phyloP scores from a whole-genome alignment of 2,888 invertebrate species.

The Sycophila texana region DNA sequence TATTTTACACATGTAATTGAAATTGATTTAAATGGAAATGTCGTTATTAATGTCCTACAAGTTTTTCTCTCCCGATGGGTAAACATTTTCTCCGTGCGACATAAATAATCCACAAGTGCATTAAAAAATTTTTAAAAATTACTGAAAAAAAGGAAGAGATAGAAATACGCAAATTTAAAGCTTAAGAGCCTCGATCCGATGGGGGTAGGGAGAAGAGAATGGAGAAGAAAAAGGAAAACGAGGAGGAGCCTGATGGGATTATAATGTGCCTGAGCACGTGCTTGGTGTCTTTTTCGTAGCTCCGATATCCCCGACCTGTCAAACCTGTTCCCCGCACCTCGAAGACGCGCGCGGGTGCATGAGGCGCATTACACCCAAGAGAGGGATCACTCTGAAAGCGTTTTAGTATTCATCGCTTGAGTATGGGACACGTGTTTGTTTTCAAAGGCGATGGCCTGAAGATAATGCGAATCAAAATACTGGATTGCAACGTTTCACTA shows the following conservation, averaged over 20 bases:
- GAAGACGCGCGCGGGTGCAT: slow-evolving; percentile 58
- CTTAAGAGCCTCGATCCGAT: slow-evolving; percentile 37
- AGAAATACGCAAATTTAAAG: slow-evolving; percentile 25
- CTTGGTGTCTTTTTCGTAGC: slow-evolving; percentile 58
- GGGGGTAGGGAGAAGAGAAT: slow-evolving; percentile 33
- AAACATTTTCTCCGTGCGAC: too few relatives aligned
- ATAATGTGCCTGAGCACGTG: slow-evolving; percentile 74
- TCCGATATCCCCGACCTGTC: slow-evolving; percentile 71
- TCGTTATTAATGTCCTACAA: too few relatives aligned
- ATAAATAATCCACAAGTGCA: not conserved
- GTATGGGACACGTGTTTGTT: slow-evolving; percentile 55
- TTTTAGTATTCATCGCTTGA: slow-evolving; percentile 61
- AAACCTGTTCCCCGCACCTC: slow-evolving; percentile 72
- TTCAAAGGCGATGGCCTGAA: slow-evolving; percentile 1
- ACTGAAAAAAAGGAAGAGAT: slow-evolving; percentile 22
- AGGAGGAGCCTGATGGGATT: slow-evolving; percentile 71
- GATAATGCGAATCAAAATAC: slow-evolving; percentile 11
- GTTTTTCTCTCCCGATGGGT: too few relatives aligned
- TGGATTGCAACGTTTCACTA: too few relatives aligned
- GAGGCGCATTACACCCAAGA: slow-evolving; percentile 39
- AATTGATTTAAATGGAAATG: too few relatives aligned
- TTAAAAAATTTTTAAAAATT: slow-evolving; percentile 24
- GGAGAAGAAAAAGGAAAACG: slow-evolving; percentile 28
- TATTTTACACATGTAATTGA: too few relatives aligned
- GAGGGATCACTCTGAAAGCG: slow-evolving; percentile 60